A percentile compares a stretch with the other conserved stretches of the same genome.
Conservation (phyloP, 35 echinoderm and acorn worm species). For the Acanthaster planci region DNA sequence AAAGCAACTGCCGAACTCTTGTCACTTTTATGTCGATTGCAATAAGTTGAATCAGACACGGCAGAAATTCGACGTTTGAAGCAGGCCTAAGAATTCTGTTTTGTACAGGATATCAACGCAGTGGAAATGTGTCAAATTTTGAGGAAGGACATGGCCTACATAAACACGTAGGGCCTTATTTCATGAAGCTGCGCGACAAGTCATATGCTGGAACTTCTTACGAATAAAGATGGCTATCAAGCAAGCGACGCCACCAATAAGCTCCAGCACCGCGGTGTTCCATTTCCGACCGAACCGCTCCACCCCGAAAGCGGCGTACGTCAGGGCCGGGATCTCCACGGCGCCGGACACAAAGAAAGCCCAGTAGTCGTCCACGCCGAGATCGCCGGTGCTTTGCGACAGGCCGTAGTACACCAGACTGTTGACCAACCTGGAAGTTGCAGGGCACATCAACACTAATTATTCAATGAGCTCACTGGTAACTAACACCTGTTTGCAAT, state of each 20-base stretch:
- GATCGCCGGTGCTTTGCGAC: constrained; percentile 59
- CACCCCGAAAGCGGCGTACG: constrained; percentile 38
- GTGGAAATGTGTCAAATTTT: no score
- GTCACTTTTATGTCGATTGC: no score
- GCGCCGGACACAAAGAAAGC: constrained; percentile 64
- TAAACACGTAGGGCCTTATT: no score
- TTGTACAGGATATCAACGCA: no score
- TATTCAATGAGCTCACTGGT: no score
- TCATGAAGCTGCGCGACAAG: no score
- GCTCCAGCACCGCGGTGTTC: constrained; percentile 24
- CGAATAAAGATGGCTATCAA: constrained; percentile 52
- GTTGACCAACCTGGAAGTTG: constrained; percentile 59
- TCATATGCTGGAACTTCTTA: constrained; percentile 48
- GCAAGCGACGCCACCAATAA: constrained; percentile 59
- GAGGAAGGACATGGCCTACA: no score
- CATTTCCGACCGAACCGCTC: constrained; percentile 51
- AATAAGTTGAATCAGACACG: no score
- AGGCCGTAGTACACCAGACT: constrained; percentile 78
- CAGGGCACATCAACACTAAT: background rate
- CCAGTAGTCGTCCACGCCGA: constrained; percentile 64
- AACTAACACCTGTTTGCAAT: no score
- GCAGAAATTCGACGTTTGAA: no score
- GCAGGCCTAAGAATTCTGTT: no score
- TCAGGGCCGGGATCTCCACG: constrained; percentile 72
- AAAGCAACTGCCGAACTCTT: no score